phyloP scores from a whole-genome alignment of 2,113 vertebrate species.

The Okapia johnstoni region DNA sequence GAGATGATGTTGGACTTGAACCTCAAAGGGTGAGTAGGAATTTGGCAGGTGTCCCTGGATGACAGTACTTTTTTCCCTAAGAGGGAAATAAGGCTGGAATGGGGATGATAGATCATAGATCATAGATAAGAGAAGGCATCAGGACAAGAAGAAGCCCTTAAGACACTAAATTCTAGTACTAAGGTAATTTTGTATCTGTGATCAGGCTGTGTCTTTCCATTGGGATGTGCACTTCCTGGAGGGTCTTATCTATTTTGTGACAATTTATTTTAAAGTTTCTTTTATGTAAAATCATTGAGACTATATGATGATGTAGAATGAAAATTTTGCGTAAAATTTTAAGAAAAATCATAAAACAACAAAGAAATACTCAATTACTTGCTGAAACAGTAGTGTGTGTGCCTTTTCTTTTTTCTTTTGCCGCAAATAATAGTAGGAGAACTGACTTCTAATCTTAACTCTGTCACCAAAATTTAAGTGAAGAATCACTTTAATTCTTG shows the following conservation, averaged over 20 bases:
- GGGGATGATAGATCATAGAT: accelerated
- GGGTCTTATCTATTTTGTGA: not conserved
- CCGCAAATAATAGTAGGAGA: not conserved
- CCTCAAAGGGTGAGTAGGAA: not conserved
- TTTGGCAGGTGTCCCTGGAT: not conserved
- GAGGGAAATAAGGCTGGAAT: not conserved
- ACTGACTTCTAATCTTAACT: not conserved
- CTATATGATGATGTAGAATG: no score
- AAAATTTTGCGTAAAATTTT: not conserved
- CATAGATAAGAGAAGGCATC: not conserved
- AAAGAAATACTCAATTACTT: not conserved
- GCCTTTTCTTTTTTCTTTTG: not conserved
- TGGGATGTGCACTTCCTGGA: not conserved
- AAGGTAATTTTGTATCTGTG: not conserved
- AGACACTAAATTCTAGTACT: no score
- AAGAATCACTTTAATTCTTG: not conserved
- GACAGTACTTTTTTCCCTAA: not conserved
- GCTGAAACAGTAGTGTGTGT: accelerated
- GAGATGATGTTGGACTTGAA: not conserved
- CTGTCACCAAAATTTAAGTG: not conserved
- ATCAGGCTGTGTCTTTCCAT: not conserved
- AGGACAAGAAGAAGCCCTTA: not conserved
- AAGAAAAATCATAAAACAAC: not conserved
- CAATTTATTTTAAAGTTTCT: not conserved
- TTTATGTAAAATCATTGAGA: not conserved